A percentile compares a stretch with the other conserved stretches of the same genome.
phyloP scores from a whole-genome alignment of 1,140 invertebrate genomes.

The Agraylea sexmaculata region DNA sequence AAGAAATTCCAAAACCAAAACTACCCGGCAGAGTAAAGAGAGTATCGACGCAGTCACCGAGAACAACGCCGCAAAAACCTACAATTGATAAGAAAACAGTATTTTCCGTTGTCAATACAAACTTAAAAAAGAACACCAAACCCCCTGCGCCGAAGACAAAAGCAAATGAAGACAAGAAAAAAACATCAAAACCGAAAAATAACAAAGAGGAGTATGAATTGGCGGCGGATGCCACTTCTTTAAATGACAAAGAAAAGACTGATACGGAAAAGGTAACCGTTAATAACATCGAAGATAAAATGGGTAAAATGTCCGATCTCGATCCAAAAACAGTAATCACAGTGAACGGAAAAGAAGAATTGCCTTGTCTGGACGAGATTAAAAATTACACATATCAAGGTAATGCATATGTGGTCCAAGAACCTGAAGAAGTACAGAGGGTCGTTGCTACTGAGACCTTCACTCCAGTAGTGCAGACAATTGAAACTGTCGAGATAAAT shows the following conservation, averaged over 20 bases:
- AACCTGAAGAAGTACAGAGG: constrained; percentile 14
- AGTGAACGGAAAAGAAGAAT: constrained; percentile 56
- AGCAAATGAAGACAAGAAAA: constrained; percentile 22
- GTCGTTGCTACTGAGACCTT: constrained; percentile 17
- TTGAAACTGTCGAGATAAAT: constrained; percentile 19
- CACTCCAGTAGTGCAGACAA: constrained; percentile 12
- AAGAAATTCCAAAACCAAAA: constrained; percentile 7
- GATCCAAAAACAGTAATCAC: constrained; percentile 38
- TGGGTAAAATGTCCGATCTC: constrained; percentile 29
- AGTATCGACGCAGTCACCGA: constrained; percentile 4
- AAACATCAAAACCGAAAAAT: constrained; percentile 22
- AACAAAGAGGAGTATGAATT: constrained; percentile 41
- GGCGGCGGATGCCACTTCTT: constrained; percentile 42
- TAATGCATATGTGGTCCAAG: constrained; percentile 17
- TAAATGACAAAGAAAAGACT: constrained; percentile 27
- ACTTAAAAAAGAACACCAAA: constrained; percentile 15
- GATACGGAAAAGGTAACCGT: constrained; percentile 9
- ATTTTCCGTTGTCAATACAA: constrained; percentile 6
- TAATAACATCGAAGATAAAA: constrained; percentile 23
- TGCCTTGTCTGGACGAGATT: constrained; percentile 39
- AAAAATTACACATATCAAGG: constrained; percentile 23
- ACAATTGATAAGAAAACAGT: constrained; percentile 16
- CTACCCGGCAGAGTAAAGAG: constrained; percentile 7
- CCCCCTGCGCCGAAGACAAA: constrained; percentile 17
- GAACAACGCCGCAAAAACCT: constrained; percentile 5